phyloP scores from a whole-genome alignment of 2,113 vertebrate species.

The Heterotis niloticus region DNA sequence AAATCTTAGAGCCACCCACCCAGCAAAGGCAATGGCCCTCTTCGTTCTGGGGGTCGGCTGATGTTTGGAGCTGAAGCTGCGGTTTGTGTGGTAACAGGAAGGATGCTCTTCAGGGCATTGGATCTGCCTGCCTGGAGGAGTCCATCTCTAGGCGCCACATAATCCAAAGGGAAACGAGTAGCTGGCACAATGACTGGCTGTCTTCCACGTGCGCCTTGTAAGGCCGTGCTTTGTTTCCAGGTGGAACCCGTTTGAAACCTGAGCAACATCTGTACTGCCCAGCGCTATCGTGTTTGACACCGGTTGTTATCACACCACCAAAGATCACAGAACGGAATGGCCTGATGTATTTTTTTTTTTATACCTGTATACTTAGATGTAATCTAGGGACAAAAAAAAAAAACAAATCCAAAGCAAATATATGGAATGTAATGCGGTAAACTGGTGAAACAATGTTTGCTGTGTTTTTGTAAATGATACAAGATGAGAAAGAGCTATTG shows the following conservation, averaged over 20 bases:
- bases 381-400: not conserved
- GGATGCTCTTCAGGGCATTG: not conserved
- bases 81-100: not conserved
- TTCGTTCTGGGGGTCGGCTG: not conserved
- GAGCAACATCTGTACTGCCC: slow-evolving; percentile 21
- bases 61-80: not conserved
- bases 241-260: slow-evolving; percentile 26
- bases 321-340: slow-evolving; percentile 12
- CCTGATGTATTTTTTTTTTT: slow-evolving; percentile 20
- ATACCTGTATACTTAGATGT: slow-evolving; percentile 10
- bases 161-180: slow-evolving; percentile 37
- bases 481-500: not conserved
- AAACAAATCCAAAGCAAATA: not conserved
- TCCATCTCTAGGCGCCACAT: slow-evolving; percentile 27
- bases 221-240: slow-evolving; percentile 19
- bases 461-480: slow-evolving; percentile 12
- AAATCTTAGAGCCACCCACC: no score
- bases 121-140: slow-evolving; percentile 46
- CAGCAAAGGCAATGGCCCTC: not conserved
- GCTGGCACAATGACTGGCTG: slow-evolving; percentile 38
- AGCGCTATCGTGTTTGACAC: slow-evolving; percentile 14
- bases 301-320: not conserved
- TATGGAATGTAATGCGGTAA: not conserved
- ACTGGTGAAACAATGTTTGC: not conserved
- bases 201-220: slow-evolving; percentile 30